Conservation (phyloP, 2,113 vertebrate genomes). For the Forbesichthys agassizii region DNA sequence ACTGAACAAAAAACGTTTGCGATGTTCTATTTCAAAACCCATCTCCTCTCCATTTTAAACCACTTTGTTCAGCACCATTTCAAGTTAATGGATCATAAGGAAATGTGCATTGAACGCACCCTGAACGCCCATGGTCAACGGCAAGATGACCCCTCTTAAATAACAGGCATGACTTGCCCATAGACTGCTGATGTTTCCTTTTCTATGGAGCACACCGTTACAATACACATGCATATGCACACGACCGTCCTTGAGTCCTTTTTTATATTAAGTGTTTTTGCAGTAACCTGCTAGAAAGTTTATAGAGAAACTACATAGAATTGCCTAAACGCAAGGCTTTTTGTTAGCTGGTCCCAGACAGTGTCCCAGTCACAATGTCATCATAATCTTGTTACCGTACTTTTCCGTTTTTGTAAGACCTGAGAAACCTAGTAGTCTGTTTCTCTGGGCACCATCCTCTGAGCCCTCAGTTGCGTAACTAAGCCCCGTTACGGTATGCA, state of each 20-base stretch:
- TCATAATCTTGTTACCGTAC: conserved; percentile 42
- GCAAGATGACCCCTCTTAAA: not conserved
- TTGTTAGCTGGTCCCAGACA: conserved; percentile 1
- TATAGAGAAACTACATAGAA: not conserved
- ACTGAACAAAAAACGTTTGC: too few species aligned
- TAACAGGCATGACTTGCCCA: not conserved
- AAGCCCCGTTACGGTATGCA: conserved; percentile 58
- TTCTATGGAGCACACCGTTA: not conserved
- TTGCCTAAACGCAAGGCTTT: conserved; percentile 19
- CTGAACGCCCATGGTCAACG: not conserved
- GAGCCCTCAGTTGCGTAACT: conserved; percentile 63
- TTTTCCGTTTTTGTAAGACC: conserved; percentile 50
- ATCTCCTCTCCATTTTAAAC: too few species aligned
- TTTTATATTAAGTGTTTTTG: not conserved
- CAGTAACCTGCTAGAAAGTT: not conserved
- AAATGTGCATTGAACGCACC: too few species aligned
- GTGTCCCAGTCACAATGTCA: conserved; percentile 15
- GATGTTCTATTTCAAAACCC: too few species aligned
- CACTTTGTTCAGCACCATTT: too few species aligned
- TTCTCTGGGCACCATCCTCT: conserved; percentile 39
- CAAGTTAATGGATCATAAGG: too few species aligned
- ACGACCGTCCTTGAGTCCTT: not conserved
- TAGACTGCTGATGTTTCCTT: not conserved
- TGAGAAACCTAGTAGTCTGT: conserved; percentile 50
- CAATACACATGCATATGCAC: conserved; percentile 19